A percentile compares a stretch with the other conserved stretches of the same genome.
Evolutionary conservation across 2,888 invertebrate species (phyloP).

Genomic region (Nematopogon swammerdamellus): DNA sequence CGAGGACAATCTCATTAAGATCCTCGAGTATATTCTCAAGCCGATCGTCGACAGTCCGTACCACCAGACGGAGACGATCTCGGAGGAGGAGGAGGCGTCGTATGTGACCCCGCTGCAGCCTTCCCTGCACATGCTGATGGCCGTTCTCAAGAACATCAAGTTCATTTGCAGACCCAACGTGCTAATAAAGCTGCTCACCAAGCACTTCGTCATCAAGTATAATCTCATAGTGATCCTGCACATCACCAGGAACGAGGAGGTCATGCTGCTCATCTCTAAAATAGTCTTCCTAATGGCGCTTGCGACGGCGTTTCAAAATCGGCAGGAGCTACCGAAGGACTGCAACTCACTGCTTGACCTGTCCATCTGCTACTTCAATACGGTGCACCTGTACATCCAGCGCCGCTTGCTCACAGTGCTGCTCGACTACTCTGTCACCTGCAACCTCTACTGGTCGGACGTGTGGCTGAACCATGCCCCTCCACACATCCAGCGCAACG

Average conservation of each 20-base stretch:
- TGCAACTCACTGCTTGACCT: not conserved
- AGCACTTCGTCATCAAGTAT: conserved; percentile 3
- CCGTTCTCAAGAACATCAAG: conserved; percentile 1
- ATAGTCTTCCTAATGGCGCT: not conserved
- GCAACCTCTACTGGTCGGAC: conserved; percentile 18
- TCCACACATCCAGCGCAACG: conserved; percentile 19
- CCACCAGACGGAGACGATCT: conserved; percentile 1
- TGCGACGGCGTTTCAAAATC: not conserved
- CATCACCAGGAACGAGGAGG: conserved; percentile 3
- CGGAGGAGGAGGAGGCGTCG: conserved; percentile 1
- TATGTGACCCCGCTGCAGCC: conserved; percentile 2
- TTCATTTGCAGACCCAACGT: conserved; percentile 1
- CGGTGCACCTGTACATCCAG: conserved; percentile 2
- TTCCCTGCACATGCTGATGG: conserved; percentile 1
- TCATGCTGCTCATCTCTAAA: conserved; percentile 1
- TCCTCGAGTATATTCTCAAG: conserved; percentile 13
- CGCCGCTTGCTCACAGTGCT: conserved; percentile 4
- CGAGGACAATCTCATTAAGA: conserved; percentile 16
- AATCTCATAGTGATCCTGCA: conserved; percentile 1
- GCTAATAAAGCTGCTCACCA: conserved; percentile 1
- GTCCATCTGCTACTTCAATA: conserved; percentile 4
- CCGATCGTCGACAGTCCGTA: conserved; percentile 3
- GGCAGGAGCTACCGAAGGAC: conserved; percentile 1
- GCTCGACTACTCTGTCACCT: conserved; percentile 16
- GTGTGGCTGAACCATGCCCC: conserved; percentile 13